Evolutionary conservation across 2,888 invertebrate species (phyloP).

Genomic region (Drosophila putrida): DNA sequence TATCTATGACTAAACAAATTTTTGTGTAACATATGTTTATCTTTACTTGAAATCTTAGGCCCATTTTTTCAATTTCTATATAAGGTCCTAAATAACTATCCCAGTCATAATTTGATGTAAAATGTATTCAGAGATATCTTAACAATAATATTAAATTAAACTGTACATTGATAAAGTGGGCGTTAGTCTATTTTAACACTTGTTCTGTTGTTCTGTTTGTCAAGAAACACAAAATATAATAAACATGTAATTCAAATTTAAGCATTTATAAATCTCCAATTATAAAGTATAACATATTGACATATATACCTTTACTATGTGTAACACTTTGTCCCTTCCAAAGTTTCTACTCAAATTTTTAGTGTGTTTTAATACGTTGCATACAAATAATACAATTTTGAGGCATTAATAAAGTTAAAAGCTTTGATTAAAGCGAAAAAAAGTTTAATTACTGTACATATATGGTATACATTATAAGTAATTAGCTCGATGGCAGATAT

Average conservation of each 20-base stretch:
- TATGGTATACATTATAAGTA: slow-evolving; percentile 17
- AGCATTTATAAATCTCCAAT: slow-evolving; percentile 17
- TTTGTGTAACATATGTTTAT: slow-evolving; percentile 9
- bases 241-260: slow-evolving; percentile 6
- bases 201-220: not conserved
- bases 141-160: too few relatives aligned
- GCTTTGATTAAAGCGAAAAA: not conserved
- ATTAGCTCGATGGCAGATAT: slow-evolving; percentile 42
- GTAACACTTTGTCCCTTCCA: slow-evolving; percentile 54
- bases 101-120: too few relatives aligned
- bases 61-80: too few relatives aligned
- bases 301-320: slow-evolving; percentile 13
- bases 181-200: not conserved
- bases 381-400: slow-evolving; percentile 39
- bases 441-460: slow-evolving; percentile 24
- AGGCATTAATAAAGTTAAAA: slow-evolving; percentile 1
- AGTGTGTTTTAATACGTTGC: slow-evolving; percentile 24
- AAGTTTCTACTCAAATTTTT: slow-evolving; percentile 44
- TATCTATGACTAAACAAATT: slow-evolving; percentile 8
- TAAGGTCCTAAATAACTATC: too few relatives aligned
- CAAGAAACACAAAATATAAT: slow-evolving; percentile 5
- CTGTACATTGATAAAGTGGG: too few relatives aligned
- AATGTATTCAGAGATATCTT: too few relatives aligned
- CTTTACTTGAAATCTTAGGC: not conserved
- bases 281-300: slow-evolving; percentile 20